phyloP scores from a whole-genome alignment of 2,888 invertebrate species.

The Tenthredo scrophulariae region DNA sequence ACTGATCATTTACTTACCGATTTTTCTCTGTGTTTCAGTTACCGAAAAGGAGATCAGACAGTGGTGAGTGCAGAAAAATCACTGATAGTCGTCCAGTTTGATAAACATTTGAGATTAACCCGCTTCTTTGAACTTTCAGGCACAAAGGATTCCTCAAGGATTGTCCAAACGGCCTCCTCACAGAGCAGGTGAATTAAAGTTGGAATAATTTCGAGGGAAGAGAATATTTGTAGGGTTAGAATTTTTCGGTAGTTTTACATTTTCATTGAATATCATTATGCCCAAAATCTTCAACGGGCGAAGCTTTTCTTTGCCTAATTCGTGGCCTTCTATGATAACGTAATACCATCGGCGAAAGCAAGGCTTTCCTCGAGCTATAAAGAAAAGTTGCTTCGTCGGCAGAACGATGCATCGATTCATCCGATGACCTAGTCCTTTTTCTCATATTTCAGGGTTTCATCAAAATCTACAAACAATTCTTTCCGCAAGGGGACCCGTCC shows the following conservation, averaged over 20 bases:
- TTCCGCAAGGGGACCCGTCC: conserved; percentile 99
- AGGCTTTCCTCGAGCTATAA: background rate
- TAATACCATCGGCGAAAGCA: background rate
- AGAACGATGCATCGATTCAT: conserved; percentile 7
- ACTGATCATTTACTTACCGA: conserved; percentile 59
- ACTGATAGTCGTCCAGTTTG: background rate
- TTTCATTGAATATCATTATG: background rate
- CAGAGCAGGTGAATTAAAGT: conserved; percentile 88
- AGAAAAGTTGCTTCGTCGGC: conserved; percentile 20
- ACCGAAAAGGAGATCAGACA: conserved; percentile 93
- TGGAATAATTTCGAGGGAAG: background rate
- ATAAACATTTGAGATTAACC: background rate
- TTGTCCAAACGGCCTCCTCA: conserved; percentile 96
- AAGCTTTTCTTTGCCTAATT: background rate
- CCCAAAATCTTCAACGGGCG: background rate
- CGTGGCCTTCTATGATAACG: background rate
- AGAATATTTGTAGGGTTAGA: background rate
- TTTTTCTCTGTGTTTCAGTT: conserved; percentile 84
- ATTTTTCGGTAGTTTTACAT: background rate
- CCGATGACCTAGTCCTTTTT: conserved; percentile 33
- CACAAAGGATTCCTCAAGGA: conserved; percentile 98
- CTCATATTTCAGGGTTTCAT: conserved; percentile 92
- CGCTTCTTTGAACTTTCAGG: conserved; percentile 81
- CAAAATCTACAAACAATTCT: conserved; percentile 99
- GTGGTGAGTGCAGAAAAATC: conserved; percentile 84